Percentiles rank a stretch among this genome's conserved stretches.
Evolutionary conservation across 2,797 vertebrate genomes (phyloP).

Genomic region (Argyrosomus regius): DNA sequence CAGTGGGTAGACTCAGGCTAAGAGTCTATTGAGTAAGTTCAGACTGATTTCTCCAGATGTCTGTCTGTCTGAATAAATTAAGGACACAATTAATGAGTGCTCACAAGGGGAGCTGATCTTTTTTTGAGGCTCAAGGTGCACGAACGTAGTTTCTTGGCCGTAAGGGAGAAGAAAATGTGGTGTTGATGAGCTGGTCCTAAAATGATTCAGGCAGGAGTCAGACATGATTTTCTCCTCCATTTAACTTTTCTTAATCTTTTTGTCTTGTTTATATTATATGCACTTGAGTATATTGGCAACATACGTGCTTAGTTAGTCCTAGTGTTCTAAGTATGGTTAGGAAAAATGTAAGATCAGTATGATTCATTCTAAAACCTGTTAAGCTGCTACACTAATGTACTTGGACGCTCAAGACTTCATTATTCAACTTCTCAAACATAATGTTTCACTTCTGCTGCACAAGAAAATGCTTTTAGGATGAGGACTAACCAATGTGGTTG

Average conservation of each 20-base stretch:
- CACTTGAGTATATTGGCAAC: too few species aligned
- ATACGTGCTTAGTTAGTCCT: background rate
- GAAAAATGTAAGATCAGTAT: background rate
- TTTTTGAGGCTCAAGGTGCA: conserved; percentile 29
- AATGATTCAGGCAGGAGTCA: background rate
- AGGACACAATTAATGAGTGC: conserved; percentile 45
- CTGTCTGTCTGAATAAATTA: conserved; percentile 59
- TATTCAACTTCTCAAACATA: background rate
- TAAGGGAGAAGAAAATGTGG: conserved; percentile 2
- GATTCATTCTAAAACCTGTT: background rate
- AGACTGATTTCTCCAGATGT: conserved; percentile 58
- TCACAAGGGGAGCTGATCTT: conserved; percentile 18
- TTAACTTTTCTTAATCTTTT: background rate
- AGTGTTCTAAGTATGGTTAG: background rate
- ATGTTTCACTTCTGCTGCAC: too few species aligned
- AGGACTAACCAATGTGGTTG: background rate
- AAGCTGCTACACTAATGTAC: too few species aligned
- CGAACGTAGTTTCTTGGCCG: conserved; percentile 10
- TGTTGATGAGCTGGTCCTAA: background rate
- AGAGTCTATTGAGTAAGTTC: conserved; percentile 47
- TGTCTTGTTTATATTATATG: background rate
- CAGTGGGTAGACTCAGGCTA: conserved; percentile 27
- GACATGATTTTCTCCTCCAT: background rate
- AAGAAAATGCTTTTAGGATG: background rate
- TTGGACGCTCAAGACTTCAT: background rate